Conservation (phyloP, 2,113 vertebrate species). For the Onychostruthus taczanowskii region DNA sequence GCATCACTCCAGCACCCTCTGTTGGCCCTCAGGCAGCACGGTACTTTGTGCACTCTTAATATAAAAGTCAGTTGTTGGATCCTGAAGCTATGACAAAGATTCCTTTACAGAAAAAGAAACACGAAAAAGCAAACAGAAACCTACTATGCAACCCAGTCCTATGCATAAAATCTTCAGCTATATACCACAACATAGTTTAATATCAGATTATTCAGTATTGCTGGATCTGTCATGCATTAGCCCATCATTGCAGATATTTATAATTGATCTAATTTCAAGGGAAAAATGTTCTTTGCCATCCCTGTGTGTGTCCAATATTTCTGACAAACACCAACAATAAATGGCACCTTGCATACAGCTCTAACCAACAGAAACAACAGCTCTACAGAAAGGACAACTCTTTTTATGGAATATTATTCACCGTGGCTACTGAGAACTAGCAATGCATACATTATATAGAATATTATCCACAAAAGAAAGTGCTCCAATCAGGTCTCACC, state of each 20-base stretch:
- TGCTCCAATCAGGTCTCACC: neutral
- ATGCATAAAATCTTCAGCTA: neutral
- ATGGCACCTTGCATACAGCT: neutral
- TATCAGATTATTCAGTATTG: neutral
- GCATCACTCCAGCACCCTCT: slow-evolving; percentile 65
- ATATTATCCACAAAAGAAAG: neutral
- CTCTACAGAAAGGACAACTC: neutral
- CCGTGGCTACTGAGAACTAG: neutral
- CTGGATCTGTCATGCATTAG: neutral
- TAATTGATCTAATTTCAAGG: neutral
- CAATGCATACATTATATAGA: neutral
- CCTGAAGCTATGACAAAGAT: neutral
- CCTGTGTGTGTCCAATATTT: neutral
- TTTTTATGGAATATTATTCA: neutral
- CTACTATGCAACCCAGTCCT: neutral
- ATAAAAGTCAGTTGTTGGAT: neutral
- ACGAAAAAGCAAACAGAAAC: neutral
- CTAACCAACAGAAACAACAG: neutral
- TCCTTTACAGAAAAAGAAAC: neutral
- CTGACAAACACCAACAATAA: neutral
- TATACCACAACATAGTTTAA: neutral
- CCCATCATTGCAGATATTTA: neutral
- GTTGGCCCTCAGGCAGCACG: neutral
- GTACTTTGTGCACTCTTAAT: neutral
- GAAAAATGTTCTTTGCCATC: neutral